Evolutionary conservation across 1,140 invertebrate species (phyloP).

Genomic region (Rhyacophila brunnea): DNA sequence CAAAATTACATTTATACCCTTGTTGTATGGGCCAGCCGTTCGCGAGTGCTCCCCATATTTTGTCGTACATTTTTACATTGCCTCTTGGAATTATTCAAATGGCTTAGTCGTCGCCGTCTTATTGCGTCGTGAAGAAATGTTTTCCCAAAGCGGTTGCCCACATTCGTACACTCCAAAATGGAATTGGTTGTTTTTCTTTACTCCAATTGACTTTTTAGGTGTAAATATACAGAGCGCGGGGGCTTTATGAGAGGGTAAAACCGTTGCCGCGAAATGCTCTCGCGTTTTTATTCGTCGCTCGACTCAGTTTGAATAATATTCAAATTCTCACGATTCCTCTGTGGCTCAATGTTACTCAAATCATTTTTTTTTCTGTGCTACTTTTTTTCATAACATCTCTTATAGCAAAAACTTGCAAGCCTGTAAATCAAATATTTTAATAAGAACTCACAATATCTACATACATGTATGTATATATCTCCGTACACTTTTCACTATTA

Average conservation of each 20-base stretch:
- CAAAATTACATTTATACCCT: no score
- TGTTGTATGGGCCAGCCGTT: no score
- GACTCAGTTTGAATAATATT: constrained; percentile 25
- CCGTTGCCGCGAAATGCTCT: constrained; percentile 4
- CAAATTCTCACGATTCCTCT: not conserved
- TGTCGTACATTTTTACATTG: constrained; percentile 3
- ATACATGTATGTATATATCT: no score
- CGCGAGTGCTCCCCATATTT: not conserved
- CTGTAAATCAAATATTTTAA: no score
- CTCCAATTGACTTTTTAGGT: constrained; percentile 31
- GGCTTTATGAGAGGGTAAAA: constrained; percentile 13
- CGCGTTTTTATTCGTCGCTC: constrained; percentile 18
- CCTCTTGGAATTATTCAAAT: constrained; percentile 31
- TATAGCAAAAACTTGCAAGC: no score
- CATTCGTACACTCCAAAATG: constrained; percentile 8
- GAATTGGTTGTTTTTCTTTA: constrained; percentile 32
- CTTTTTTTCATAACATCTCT: not conserved
- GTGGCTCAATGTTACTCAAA: not conserved
- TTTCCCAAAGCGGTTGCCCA: constrained; percentile 4
- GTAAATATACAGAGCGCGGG: constrained; percentile 26
- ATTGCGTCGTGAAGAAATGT: constrained; percentile 29
- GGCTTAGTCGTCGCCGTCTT: constrained; percentile 19
- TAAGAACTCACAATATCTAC: no score
- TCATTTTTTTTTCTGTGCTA: constrained; percentile 4
- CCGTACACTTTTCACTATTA: no score